These are phyloP conservation scores for Margarornis squamiger DNA, from an alignment of 2,797 vertebrate genomes.

Conservation along the genomic window DNA sequence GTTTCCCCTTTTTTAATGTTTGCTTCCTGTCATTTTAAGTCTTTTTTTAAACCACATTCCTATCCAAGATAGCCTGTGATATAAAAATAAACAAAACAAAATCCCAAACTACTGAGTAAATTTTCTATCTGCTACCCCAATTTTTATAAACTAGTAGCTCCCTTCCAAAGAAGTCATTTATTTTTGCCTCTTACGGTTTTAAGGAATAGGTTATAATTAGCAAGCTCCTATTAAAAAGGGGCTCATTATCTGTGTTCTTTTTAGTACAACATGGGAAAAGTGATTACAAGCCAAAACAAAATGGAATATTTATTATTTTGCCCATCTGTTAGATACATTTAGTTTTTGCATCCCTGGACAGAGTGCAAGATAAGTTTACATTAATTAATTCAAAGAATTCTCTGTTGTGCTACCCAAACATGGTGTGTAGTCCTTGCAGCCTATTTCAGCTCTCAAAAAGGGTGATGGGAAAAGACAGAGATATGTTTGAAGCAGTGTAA, in stretches of 20 bases:
- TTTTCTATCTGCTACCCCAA: neutral
- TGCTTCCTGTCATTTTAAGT: neutral
- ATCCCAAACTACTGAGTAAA: neutral
- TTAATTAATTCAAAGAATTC: slow-evolving; percentile 68
- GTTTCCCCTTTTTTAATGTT: neutral
- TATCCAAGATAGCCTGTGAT: neutral
- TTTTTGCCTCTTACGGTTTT: slow-evolving; percentile 5
- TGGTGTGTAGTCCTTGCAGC: slow-evolving; percentile 43
- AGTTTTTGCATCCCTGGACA: slow-evolving; percentile 57
- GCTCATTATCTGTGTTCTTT: slow-evolving; percentile 48
- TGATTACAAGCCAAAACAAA: slow-evolving; percentile 69
- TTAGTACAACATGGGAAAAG: slow-evolving; percentile 35
- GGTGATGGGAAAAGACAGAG: neutral
- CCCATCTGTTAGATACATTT: slow-evolving; percentile 69
- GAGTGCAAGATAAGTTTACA: slow-evolving; percentile 65
- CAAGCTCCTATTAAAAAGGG: slow-evolving; percentile 24
- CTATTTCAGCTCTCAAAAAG: slow-evolving; percentile 48
- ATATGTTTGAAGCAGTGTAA: slow-evolving; percentile 1
- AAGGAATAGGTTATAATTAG: slow-evolving; percentile 13
- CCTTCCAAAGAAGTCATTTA: neutral
- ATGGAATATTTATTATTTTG: slow-evolving; percentile 72
- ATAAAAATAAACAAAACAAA: neutral
- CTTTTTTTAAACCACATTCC: neutral
- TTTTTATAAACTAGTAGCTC: neutral
- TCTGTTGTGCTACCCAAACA: slow-evolving; percentile 58